Evolutionary conservation across 1,140 invertebrate genomes (phyloP), one percentile per base, ranked within the genome.

Genomic region (Magallana ariakensis): DNA sequence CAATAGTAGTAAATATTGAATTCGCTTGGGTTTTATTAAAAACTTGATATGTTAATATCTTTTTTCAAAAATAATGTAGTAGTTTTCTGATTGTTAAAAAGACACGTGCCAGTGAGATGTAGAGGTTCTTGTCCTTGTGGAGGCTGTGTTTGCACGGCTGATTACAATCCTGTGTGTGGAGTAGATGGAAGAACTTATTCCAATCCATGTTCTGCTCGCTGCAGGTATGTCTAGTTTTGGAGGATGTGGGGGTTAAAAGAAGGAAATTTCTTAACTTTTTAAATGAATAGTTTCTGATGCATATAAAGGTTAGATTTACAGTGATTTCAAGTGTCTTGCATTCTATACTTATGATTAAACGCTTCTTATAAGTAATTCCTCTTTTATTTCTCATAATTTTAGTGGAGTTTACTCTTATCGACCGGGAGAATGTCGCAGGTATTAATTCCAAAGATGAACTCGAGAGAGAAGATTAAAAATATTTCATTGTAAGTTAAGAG

Each of bases 151-250:
- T 85, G 84, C 54, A 13, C 84, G 0, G 33, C 7, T 10, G 54
- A 80, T 4, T 80, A 80, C 13, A 9, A 85, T 0, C 86, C 60
- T n/a, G 86, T 87, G 8, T 87, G 86, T 87, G 86, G 86, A 46
- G 9, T 53, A 4, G 70, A 87, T 26, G 66, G 66, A 16, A 84
- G 22, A 11, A 87, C 86, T n/a, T 87, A 87, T 57, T 19, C 6
- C 19, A 87, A 84, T 19, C 54, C 26, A 7, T 87, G 86, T 80
- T 6, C 10, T 13, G 86, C 86, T 6, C 55, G 10, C 11, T 80
- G 84, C 16, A 62, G 26, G 70, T 80, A 85, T 55, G 84, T 19
- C 11, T 53, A 9, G 10, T 46, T 16, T 58, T 11, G 10, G 16
- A 58, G 11, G 57, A 58, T 16, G 57, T 13, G 10, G 16, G 57